Evolutionary conservation across 1,140 invertebrate genomes (phyloP), one percentile per base, ranked within the genome.

Genomic region (Eupristina koningsbergeri): DNA sequence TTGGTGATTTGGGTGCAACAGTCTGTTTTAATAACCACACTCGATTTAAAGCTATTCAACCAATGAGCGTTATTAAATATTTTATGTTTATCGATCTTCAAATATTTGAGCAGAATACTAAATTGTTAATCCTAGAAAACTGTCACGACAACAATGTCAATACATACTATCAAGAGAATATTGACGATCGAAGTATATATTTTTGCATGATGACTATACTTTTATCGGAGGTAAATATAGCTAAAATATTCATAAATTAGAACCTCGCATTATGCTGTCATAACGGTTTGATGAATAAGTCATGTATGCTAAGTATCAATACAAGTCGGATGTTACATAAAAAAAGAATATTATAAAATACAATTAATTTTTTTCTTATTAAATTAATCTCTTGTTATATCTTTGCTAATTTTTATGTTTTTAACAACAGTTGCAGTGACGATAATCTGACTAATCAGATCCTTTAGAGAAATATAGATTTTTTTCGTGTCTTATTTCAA

Each of bases 241-340:
- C 3, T 77, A 11, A 77, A 77, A 77, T 77, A 63, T 77, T 61
- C 53, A 61, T 77, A 77, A 77, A 77, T 77, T 77, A 77, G 15
- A 63, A 13, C 53, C 3, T 63, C 29, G 22, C 47, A 63, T 58
- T 61, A 61, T 77, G 9, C 74, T 26, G 31, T 77, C 53, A 77
- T 77, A 22, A 63, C 11, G 19, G 19, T 41, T 19, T 29, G 11
- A 34, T 77, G 53, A 77, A 77, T 77, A 77, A 77, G 34, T 77
- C 53, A 77, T 77, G 61, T 77, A 77, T 77, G 34, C 63, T 77
- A 77, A 77, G 36, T 61, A 77, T 9, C 39, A 7, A 31, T 13
- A 34, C 13, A 64, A 9, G 29, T 64, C 13, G 61, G 8, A 64
- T 34, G 61, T 64, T 64, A 3, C 31, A 13, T 13, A 6, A 15